Percentiles rank a stretch among this genome's conserved stretches.
Evolutionary conservation across 2,113 vertebrate species (phyloP).

Genomic region (mouse (Mus musculus)): GRCm39 chr2:148001001-148001500

Average conservation of each 20-base stretch:
- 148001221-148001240: not conserved
- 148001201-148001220: not conserved
- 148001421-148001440: not conserved
- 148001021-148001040: conserved; percentile 49
- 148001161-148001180: conserved; percentile 6
- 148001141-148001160: conserved; percentile 53
- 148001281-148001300: conserved; percentile 40
- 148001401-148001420: not conserved
- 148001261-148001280: not conserved
- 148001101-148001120: not conserved
- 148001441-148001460: not conserved
- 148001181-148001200: not conserved
- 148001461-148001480: not conserved
- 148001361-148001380: not conserved
- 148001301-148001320: not conserved
- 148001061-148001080: not conserved
- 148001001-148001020: not conserved
- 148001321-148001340: not conserved
- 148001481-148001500: not conserved
- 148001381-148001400: not conserved
- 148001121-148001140: conserved; percentile 44
- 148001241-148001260: not conserved
- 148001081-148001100: not conserved
- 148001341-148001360: not conserved
- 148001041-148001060: conserved; percentile 14